Base-by-base conservation (phyloP, 2,888 invertebrate species). In the Crematogaster levior region DNA sequence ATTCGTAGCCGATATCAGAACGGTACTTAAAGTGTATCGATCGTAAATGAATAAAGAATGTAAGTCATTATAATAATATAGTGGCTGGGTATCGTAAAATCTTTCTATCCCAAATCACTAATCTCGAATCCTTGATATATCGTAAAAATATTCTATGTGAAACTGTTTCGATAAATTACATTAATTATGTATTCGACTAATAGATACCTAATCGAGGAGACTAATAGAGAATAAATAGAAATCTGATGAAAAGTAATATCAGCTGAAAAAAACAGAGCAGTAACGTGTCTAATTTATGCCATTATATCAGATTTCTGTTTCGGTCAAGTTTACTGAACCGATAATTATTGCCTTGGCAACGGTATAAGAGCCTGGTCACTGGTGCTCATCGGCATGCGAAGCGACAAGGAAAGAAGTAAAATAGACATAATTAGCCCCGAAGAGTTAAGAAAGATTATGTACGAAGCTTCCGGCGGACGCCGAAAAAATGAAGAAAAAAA, bases 1-100 rank as follows among this genome's bases (percentile, higher is more conserved):
- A 40, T 15, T 40, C 70, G 10, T 10, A 53, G 56, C 27, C 40
- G 24, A 27, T 72, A 40, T 56, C 27, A 72, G 40, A 72, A 72
- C 53, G 53, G 37, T 56, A 72, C 27, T 56, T n/a, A 27, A 1
- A n/a, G 12, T n/a, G 27, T 40, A 1, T 70, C 6, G 37, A n/a
- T n/a, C n/a, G n/a, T 56, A 40, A 24, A 18, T 37, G 10, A 53
- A 72, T 24, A 27, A 70, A 40, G 10, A 24, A 72, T 3, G 2
- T 53, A 18, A 37, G 3, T 27, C 12, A 27, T 21, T 1, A 24
- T 40, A 70, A 24, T 53, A n/a, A n/a, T n/a, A n/a, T 10, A 1
- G 37, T 68, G 10, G 15, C 21, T 4, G n/a, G 21, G 4, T 30
- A 48, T 43, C n/a, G 0, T 18, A 6, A 3, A 10, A 12, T 30